Base-by-base conservation (phyloP, 2,888 invertebrate species). In the Pollenia amentaria region DNA sequence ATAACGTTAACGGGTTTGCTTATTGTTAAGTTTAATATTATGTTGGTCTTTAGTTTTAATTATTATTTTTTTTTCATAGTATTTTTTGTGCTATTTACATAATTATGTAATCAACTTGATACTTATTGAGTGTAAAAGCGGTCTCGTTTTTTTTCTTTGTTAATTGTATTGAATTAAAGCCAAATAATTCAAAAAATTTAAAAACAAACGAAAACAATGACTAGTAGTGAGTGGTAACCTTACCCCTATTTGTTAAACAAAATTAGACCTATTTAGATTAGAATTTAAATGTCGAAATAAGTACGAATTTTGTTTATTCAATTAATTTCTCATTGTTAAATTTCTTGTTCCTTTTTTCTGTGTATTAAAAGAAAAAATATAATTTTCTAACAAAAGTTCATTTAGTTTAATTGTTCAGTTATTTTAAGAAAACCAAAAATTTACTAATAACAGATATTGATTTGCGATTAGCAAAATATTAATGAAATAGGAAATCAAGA, bases 41-140 rank as follows among this genome's bases (percentile, higher is more conserved):
- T 72, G 70, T 62, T 16, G 14, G 57, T 62, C 60, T 62, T 40
- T 6, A 29, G n/a, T 62, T 38, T 40, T 40, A 8, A 40, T 40
- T 62, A 40, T 65, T 29, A 60, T 18, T 12, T 12, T 18, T 65
- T 69, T n/a, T 69, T 62, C n/a, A 62, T 44, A 70, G 44, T 72
- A 29, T 29, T 29, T 29, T 67, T 67, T 16, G 21, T 18, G 7
- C 21, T 51, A 91, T 91, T 92, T 92, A 91, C 92, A 91, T 92
- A 91, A 92, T 92, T 92, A 91, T 91, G 90, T 91, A 90, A 91
- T 90, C 91, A 91, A 87, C 88, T 53, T 12, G 18, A 53, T 53
- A 90, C 70, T 88, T 90, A 89, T 91, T 89, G 89, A 82, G 82
- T 69, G 67, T 69, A 62, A 69, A 82, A 75, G 69, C 75, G 82